phyloP scores from a whole-genome alignment of 2,113 vertebrate species.

The Leptobrachium leishanense region DNA sequence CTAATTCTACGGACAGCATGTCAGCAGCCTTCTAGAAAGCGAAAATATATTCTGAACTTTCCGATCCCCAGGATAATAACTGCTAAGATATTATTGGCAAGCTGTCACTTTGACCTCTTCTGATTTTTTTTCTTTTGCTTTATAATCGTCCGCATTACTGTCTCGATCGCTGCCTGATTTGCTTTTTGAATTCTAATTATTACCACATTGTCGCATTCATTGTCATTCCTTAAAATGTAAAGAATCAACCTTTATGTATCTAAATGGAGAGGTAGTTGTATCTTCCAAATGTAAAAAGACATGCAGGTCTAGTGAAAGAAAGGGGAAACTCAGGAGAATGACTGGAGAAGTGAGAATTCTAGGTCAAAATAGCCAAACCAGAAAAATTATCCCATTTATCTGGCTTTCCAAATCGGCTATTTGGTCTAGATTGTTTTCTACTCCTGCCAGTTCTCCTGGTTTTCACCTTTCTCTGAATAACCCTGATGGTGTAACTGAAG shows the following conservation, averaged over 20 bases:
- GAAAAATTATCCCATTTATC: no score
- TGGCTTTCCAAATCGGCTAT: no score
- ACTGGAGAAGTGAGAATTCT: no score
- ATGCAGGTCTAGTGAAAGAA: no score
- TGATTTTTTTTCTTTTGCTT: neutral
- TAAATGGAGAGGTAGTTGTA: no score
- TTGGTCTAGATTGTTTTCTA: no score
- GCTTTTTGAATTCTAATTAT: slow-evolving; percentile 10
- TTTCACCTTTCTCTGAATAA: no score
- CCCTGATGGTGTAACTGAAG: no score
- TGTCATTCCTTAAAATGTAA: neutral
- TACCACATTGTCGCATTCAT: neutral
- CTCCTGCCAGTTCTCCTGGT: no score
- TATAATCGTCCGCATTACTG: slow-evolving; percentile 18
- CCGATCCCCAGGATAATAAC: neutral
- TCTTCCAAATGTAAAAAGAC: no score
- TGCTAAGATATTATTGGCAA: slow-evolving; percentile 29
- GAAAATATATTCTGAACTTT: neutral
- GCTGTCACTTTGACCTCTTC: slow-evolving; percentile 26
- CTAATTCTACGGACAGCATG: neutral
- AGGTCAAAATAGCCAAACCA: no score
- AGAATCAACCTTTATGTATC: neutral
- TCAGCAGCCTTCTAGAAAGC: neutral
- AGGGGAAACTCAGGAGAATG: no score
- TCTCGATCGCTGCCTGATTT: slow-evolving; percentile 1